Evolutionary conservation across 2,797 vertebrate genomes (phyloP).

Genomic region (Enteromius argenteus): DNA sequence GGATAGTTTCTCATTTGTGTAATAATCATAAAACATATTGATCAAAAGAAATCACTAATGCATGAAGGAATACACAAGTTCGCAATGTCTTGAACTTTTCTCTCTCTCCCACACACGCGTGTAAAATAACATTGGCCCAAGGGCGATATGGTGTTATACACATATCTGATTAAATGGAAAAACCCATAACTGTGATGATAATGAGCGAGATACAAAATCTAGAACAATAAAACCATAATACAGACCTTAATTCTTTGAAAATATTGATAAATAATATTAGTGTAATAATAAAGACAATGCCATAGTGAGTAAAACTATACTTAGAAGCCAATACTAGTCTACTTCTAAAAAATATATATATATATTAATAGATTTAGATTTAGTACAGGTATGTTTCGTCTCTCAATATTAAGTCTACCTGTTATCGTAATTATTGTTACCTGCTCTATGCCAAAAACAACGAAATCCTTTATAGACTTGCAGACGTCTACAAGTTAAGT

Average conservation of each 20-base stretch:
- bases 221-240: slow-evolving; percentile 12
- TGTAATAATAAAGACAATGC: background rate
- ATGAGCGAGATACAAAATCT: background rate
- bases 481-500: background rate
- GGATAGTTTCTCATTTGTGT: background rate
- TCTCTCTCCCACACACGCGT: background rate
- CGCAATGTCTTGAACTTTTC: background rate
- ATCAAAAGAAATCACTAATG: background rate
- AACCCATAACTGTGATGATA: background rate
- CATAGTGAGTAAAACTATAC: background rate
- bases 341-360: background rate
- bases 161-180: background rate
- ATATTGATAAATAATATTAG: slow-evolving; percentile 42
- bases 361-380: background rate
- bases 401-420: background rate
- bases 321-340: background rate
- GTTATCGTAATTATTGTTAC: background rate
- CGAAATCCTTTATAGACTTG: background rate
- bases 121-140: background rate
- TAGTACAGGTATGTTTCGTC: background rate
- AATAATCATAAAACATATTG: background rate
- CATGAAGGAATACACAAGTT: background rate
- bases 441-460: background rate
- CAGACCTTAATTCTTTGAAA: slow-evolving; percentile 67
- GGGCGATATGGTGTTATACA: background rate